phyloP scores from a whole-genome alignment of 2,888 invertebrate genomes.

The Pollenia labialis region DNA sequence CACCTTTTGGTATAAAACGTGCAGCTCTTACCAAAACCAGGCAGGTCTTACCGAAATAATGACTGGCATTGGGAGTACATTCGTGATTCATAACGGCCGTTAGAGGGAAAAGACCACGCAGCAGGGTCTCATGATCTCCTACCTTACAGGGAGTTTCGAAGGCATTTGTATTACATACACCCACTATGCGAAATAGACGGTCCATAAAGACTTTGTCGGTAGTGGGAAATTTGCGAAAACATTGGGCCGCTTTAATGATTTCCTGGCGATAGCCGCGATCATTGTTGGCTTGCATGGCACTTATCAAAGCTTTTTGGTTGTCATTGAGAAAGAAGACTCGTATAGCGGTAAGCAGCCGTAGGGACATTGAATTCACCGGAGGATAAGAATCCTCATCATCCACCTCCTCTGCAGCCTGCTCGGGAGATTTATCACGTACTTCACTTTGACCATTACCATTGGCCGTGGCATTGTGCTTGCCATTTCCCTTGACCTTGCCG shows the following conservation, averaged over 20 bases:
- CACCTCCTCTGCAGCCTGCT: not conserved
- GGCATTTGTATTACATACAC: constrained; percentile 84
- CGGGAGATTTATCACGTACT: not conserved
- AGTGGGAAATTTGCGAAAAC: constrained; percentile 83
- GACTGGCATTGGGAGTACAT: constrained; percentile 90
- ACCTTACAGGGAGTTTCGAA: constrained; percentile 82
- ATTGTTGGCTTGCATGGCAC: constrained; percentile 83
- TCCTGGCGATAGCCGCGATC: constrained; percentile 82
- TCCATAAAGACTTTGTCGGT: constrained; percentile 81
- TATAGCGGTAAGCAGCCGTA: constrained; percentile 82
- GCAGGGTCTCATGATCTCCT: constrained; percentile 82
- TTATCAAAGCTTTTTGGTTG: constrained; percentile 80
- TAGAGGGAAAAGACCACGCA: constrained; percentile 88
- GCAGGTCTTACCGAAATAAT: constrained; percentile 87
- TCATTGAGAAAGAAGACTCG: constrained; percentile 81
- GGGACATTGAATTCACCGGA: constrained; percentile 79
- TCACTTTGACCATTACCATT: constrained; percentile 12
- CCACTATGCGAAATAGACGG: constrained; percentile 81
- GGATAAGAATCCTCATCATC: constrained; percentile 61
- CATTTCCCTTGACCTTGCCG: constrained; percentile 2
- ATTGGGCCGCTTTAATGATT: constrained; percentile 81
- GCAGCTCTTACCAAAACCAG: constrained; percentile 87
- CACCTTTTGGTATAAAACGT: constrained; percentile 87
- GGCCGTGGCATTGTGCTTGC: not conserved
- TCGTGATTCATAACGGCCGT: constrained; percentile 90